Percentiles rank a stretch among this genome's conserved stretches.
Evolutionary conservation across 2,888 invertebrate species (phyloP).

Genomic region (Epinotia brunnichana): DNA sequence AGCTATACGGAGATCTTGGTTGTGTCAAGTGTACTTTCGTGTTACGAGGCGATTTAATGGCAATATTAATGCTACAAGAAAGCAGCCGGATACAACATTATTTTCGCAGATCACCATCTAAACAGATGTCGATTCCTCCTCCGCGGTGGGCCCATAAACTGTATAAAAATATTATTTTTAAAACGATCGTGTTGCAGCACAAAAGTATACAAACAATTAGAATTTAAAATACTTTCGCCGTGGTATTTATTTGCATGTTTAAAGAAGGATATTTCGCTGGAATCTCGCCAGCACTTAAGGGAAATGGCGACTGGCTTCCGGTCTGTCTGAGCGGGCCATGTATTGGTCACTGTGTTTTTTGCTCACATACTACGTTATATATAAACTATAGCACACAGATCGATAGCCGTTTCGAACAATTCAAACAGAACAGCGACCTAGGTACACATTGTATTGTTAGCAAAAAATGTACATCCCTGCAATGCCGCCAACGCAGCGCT

Average conservation of each 20-base stretch:
- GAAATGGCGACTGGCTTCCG: conserved; percentile 37
- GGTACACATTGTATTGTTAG: conserved; percentile 8
- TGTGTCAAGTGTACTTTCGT: background rate
- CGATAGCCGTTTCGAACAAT: conserved; percentile 7
- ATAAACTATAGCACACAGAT: conserved; percentile 14
- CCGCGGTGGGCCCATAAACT: conserved; percentile 13
- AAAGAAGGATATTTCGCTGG: conserved; percentile 53
- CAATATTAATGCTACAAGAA: conserved; percentile 1
- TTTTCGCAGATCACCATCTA: conserved; percentile 21
- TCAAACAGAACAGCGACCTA: conserved; percentile 5
- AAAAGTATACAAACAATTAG: conserved; percentile 32
- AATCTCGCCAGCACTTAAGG: conserved; percentile 53
- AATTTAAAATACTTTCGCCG: conserved; percentile 54
- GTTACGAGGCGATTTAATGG: background rate
- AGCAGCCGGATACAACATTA: conserved; percentile 18
- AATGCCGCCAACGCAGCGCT: conserved; percentile 24
- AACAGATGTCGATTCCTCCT: conserved; percentile 39
- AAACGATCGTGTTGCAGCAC: conserved; percentile 16
- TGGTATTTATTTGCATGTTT: conserved; percentile 44
- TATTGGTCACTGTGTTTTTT: conserved; percentile 13
- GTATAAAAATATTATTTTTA: conserved; percentile 24
- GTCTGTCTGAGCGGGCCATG: conserved; percentile 4
- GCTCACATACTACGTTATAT: background rate
- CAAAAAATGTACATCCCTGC: conserved; percentile 23
- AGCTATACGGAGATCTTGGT: background rate